A percentile compares a stretch with the other conserved stretches of the same genome.
phyloP scores from a whole-genome alignment of 2,113 vertebrate species.

The Malurus cyaneus region DNA sequence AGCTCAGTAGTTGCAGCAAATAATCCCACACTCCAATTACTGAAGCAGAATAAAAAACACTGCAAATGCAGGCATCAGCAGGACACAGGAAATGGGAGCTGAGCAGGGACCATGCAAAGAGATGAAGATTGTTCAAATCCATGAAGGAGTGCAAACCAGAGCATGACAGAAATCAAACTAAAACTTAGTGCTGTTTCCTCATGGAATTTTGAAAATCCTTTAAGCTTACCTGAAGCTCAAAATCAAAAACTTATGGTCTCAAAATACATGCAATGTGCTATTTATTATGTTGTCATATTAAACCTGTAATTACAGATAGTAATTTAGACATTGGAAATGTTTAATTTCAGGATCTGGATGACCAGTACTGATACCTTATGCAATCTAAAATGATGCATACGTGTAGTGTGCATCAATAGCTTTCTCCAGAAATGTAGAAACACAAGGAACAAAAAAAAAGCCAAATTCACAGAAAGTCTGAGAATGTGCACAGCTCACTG shows the following conservation, averaged over 20 bases:
- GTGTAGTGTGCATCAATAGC: not conserved
- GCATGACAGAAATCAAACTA: not conserved
- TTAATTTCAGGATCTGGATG: not conserved
- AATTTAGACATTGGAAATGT: not conserved
- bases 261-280: not conserved
- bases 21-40: not conserved
- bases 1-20: not conserved
- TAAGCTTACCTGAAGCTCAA: not conserved
- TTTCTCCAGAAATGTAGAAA: not conserved
- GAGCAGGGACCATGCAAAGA: not conserved
- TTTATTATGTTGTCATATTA: not conserved
- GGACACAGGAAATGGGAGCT: not conserved
- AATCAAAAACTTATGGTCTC: not conserved
- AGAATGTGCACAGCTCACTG: not conserved
- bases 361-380: not conserved
- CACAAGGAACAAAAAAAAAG: not conserved
- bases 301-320: not conserved
- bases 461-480: not conserved
- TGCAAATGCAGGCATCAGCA: not conserved
- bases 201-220: not conserved
- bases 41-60: not conserved
- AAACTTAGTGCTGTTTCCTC: not conserved
- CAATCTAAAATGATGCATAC: not conserved
- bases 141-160: not conserved
- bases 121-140: not conserved